Evolutionary conservation across 2,113 vertebrate species (phyloP), one percentile per base, ranked within the genome.

Genomic region (Sterrhoptilus dennistouni): DNA sequence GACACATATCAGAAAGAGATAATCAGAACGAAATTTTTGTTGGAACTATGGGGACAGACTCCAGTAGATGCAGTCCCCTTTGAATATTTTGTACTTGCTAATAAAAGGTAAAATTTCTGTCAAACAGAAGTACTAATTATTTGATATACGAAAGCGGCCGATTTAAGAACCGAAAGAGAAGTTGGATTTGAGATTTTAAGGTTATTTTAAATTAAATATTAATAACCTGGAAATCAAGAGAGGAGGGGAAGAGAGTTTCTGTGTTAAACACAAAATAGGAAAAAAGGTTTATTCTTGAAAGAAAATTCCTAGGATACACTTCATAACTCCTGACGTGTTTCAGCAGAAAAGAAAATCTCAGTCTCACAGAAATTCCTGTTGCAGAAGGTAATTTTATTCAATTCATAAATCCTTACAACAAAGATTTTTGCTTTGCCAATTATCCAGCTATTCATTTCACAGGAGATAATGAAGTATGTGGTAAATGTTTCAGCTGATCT

Each of bases 301-400:
- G 82, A 77, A 96, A 84, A 83, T 66, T 85, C 42, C 85, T 79
- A 69, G 15, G 47, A 87, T 93, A 92, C 24, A 84, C 60, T 88
- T 97, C 18, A 52, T 92, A 92, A 95, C 28, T 92, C 79, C 80
- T 90, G 54, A 95, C 44, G 45, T 49, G 96, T 95, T 95, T 65
- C 35, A 69, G 47, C 29, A 95, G 86, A 72, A 94, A 92, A 86
- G 44, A 96, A 96, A 94, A 95, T 95, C 83, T 52, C 57, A 28
- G 3, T 64, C 38, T 89, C 63, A 93, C 61, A 94, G 88, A 96
- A 97, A 92, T 97, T 97, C 85, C 87, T 95, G 95, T 92, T 95
- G 83, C 78, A 93, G 79, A 90, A 97, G 87, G 66, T 80, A 97
- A 95, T 96, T 97, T 97, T 97, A 96, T 97, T 89, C 82, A 96